Percentiles rank a stretch among this genome's conserved stretches.
These are phyloP conservation scores for Lichenostomus cassidix DNA, from an alignment of 2,113 vertebrate genomes.

Conservation along the genomic window DNA sequence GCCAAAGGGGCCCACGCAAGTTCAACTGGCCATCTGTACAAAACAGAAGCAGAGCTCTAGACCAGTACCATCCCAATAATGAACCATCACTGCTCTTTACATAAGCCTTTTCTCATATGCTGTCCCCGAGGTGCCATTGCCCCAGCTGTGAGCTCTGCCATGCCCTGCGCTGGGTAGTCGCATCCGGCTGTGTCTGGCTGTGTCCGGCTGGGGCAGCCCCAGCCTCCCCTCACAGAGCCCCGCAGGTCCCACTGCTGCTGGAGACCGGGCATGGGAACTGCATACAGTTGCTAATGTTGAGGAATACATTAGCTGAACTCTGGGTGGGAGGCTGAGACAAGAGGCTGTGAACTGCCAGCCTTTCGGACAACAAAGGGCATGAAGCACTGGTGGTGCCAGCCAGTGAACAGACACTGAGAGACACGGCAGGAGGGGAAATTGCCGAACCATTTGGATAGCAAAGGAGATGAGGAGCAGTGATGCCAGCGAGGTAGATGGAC, in stretches of 20 bases:
- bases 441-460: rapidly evolving
- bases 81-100: background rate
- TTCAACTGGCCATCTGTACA: background rate
- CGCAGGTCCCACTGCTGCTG: rapidly evolving
- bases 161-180: rapidly evolving
- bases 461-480: rapidly evolving
- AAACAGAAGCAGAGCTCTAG: background rate
- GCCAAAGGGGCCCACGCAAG: background rate
- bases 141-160: rapidly evolving
- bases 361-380: background rate
- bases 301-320: background rate
- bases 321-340: background rate
- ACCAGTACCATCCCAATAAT: background rate
- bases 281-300: rapidly evolving
- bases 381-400: background rate
- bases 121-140: rapidly evolving
- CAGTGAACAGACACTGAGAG: background rate
- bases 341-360: background rate
- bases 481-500: rapidly evolving
- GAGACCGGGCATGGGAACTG: rapidly evolving
- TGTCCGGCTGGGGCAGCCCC: no score
- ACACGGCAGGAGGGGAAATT: background rate
- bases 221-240: rapidly evolving
- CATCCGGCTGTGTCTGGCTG: background rate
- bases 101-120: rapidly evolving